phyloP scores from a whole-genome alignment of 2,888 invertebrate species.

The Nomada fucata region DNA sequence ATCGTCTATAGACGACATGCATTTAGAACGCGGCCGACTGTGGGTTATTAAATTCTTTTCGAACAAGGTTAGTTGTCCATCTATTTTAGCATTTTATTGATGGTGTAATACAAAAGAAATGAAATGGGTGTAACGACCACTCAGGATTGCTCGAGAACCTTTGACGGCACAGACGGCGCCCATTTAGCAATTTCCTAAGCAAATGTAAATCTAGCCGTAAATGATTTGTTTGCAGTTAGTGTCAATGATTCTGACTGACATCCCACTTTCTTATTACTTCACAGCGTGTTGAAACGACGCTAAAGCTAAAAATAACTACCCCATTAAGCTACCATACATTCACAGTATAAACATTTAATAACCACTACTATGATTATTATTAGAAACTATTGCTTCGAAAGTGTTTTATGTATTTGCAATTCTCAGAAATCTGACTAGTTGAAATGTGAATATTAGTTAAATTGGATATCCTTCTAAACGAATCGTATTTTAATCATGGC shows the following conservation, averaged over 20 bases:
- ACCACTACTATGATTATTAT: no score
- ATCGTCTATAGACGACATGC: constrained; percentile 3
- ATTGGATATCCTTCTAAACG: no score
- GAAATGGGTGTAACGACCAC: constrained; percentile 31
- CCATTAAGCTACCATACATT: background rate
- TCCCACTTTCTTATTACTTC: background rate
- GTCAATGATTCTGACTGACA: constrained; percentile 13
- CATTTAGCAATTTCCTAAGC: constrained; percentile 50
- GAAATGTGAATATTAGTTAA: background rate
- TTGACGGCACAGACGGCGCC: constrained; percentile 38
- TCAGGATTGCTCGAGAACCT: constrained; percentile 27
- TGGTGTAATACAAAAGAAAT: constrained; percentile 49
- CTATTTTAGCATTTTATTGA: constrained; percentile 49
- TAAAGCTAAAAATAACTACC: background rate
- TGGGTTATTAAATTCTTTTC: constrained; percentile 46
- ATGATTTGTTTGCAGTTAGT: constrained; percentile 15
- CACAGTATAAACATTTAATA: background rate
- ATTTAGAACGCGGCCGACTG: constrained; percentile 36
- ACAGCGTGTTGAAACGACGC: background rate
- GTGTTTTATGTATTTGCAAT: background rate
- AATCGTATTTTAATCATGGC: background rate
- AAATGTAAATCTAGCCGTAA: constrained; percentile 45
- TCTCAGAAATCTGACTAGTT: no score
- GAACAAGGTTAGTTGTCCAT: constrained; percentile 53
- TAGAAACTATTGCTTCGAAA: background rate